Evolutionary conservation across 2,888 invertebrate species (phyloP).

Genomic region (Chrysolina oricalcia): DNA sequence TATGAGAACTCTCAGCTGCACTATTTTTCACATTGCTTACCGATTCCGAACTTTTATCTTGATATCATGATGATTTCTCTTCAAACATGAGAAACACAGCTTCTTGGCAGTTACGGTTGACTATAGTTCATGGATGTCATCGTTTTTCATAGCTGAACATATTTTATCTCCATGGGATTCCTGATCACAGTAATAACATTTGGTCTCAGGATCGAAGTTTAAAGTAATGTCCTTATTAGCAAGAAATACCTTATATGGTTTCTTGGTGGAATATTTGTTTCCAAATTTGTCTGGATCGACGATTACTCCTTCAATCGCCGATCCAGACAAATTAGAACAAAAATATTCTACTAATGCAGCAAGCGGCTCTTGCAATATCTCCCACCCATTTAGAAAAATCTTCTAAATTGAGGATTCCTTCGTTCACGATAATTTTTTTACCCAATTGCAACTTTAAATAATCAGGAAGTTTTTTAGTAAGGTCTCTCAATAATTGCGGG

Average conservation of each 20-base stretch:
- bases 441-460: conserved; percentile 4
- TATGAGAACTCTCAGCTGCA: not conserved
- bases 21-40: not conserved
- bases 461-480: not conserved
- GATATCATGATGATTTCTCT: no score
- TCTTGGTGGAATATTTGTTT: not conserved
- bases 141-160: not conserved
- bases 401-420: not conserved
- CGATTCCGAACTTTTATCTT: no score
- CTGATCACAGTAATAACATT: not conserved
- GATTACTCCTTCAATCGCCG: no score
- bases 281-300: not conserved
- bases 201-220: not conserved
- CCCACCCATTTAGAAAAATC: conserved; percentile 20
- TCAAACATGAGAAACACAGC: no score
- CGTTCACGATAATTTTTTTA: not conserved
- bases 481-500: conserved; percentile 11
- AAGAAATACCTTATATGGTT: not conserved
- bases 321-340: no score
- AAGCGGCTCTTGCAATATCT: not conserved
- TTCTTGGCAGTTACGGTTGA: no score
- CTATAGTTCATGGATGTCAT: no score
- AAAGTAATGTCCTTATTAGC: not conserved
- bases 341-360: not conserved
- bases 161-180: not conserved